Percentiles rank a stretch among this genome's conserved stretches.
These are phyloP conservation scores for Cotesia glomerata DNA, from an alignment of 1,140 invertebrate species.

Conservation along the genomic window DNA sequence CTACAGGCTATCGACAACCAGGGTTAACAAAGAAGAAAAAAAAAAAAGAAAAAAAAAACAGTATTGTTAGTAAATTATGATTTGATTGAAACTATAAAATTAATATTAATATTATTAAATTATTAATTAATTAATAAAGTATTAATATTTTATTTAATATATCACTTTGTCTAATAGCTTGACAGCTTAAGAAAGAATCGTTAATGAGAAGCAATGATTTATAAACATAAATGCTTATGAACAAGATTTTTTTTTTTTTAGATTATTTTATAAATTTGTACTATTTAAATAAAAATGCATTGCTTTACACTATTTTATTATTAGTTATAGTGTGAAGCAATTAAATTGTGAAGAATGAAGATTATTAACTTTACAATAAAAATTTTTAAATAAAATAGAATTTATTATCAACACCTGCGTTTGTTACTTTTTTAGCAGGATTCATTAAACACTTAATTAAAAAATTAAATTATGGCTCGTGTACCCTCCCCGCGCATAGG, in stretches of 20 bases:
- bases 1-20: conserved; percentile 69
- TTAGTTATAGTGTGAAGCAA: conserved; percentile 56
- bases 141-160: conserved; percentile 38
- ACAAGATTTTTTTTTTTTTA: background rate
- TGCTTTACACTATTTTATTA: conserved; percentile 47
- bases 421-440: conserved; percentile 18
- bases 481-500: conserved; percentile 59
- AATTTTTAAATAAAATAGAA: background rate
- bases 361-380: background rate
- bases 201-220: conserved; percentile 57
- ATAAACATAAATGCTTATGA: background rate
- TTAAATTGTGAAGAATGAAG: conserved; percentile 34
- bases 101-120: conserved; percentile 30
- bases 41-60: conserved; percentile 62
- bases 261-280: background rate
- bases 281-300: conserved; percentile 31
- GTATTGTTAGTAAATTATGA: conserved; percentile 66
- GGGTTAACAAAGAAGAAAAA: conserved; percentile 69
- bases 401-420: conserved; percentile 3
- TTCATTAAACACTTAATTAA: background rate
- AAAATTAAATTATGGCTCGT: conserved; percentile 46
- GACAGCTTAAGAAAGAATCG: conserved; percentile 53
- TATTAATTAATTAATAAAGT: conserved; percentile 53
- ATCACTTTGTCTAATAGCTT: conserved; percentile 45
- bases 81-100: too few relatives aligned